Base-by-base conservation (phyloP, 2,888 invertebrate genomes). In the Mythimna albipuncta region DNA sequence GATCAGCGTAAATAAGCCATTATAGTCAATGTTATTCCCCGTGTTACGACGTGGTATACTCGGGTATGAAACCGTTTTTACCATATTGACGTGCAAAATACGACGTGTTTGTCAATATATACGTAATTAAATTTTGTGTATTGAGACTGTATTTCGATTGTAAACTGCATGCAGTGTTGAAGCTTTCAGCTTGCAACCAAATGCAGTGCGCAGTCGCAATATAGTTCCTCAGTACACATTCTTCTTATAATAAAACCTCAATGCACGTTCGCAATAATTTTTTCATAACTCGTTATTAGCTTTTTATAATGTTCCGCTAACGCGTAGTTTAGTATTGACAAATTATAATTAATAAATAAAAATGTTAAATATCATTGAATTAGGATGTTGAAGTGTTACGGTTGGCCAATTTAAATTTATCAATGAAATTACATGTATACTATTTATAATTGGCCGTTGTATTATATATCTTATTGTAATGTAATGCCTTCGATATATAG, bases 231-330 rank as follows among this genome's bases (percentile, higher is more conserved):
- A 1, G 32, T 47, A 54, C 70, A 77, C 13, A 11, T 41, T 61
- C 16, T 66, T 67, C 38, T 19, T 61, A 11, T 7, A 72, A 54
- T 59, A 44, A 69, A 82, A 78, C 77, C 75, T 81, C 78, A 75
- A 81, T 88, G 89, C 92, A 90, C 91, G 85, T 88, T 88, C 87
- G 89, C 90, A 91, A 91, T 92, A 90, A 89, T 91, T 89, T 91
- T 89, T 89, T 90, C 88, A 87, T 90, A 91, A 90, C 88, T 92
- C 90, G 91, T 93, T 93, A 89, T 88, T 93, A 94, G 93, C 93
- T 94, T 93, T 85, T 93, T 93, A 91, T 92, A 93, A 92, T 87
- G 91, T 93, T 92, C 92, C 87, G 92, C 94, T 93, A 86, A 91
- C 81, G 85, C 87, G 88, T 94, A 93, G 91, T 81, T 86, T 92